Evolutionary conservation across 2,113 vertebrate species (phyloP), one percentile per base, ranked within the genome.

Genomic region (Anoplopoma fimbria): DNA sequence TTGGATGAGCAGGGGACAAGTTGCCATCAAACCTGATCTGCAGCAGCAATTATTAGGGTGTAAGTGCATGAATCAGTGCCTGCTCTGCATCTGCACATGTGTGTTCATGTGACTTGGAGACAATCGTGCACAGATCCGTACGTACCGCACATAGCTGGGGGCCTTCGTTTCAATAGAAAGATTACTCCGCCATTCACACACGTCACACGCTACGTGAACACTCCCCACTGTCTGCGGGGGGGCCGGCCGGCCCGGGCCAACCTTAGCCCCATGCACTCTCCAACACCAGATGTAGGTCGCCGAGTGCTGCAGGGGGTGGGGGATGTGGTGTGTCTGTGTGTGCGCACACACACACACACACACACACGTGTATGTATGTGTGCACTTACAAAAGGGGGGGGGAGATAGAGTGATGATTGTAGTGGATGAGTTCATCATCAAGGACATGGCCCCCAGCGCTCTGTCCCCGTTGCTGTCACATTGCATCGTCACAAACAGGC

Each of bases 211-310:
- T 77, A 74, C 74, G 89, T 81, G 68, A 86, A 82, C 89, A 86
- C 82, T 84, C 69, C 88, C 77, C 81, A 62, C 88, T 93, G 91
- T 89, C 87, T 87, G 85, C 89, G 80, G 31, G 73, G 77, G 53
- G 88, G 80, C 75, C 67, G 71, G 58, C 79, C 76, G 69, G 88
- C 88, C 89, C 31, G 42, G 77, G 70, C 89, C 88, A 85, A 86
- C 81, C 91, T 77, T 62, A 87, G 79, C 79, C 83, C 86, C 77
- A 79, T 14, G 87, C 77, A 69, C 88, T 89, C 87, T 86, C 63
- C 76, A 76, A 90, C 89, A 89, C 85, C 92, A 92, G 91, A 95
- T 94, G 93, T 95, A 94, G 94, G 94, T 94, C 93, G 83, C 74
- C 17, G 42, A 91, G 83, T 83, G 94, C 95, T 93, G 81, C 86